Conservation (phyloP, 2,113 vertebrate genomes). For the Chloropsis cyanopogon region DNA sequence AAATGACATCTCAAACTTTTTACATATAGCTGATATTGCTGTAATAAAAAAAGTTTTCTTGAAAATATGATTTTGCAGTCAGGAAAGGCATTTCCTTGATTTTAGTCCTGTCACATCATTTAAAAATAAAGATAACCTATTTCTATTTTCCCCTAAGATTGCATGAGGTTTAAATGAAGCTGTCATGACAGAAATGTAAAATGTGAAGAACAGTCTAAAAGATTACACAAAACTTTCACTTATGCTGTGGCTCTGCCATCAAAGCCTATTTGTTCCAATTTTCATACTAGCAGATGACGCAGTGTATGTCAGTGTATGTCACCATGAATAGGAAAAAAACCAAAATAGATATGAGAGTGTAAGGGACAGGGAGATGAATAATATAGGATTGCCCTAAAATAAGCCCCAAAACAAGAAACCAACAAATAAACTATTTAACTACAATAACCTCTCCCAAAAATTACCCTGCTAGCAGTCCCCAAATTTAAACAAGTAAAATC, state of each 20-base stretch:
- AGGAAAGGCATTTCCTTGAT: conserved; percentile 26
- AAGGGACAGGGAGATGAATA: background rate
- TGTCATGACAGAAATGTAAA: conserved; percentile 62
- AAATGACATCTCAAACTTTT: conserved; percentile 29
- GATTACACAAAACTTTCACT: conserved; percentile 45
- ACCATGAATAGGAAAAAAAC: background rate
- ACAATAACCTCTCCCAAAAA: background rate
- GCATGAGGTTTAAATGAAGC: conserved; percentile 48
- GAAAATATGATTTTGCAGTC: conserved; percentile 37
- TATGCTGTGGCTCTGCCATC: conserved; percentile 3
- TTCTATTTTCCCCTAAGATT: conserved; percentile 51
- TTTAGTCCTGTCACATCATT: conserved; percentile 56
- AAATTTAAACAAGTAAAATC: background rate
- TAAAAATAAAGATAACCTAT: conserved; percentile 55
- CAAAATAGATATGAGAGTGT: background rate
- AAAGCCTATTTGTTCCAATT: conserved; percentile 63
- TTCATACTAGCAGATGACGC: conserved; percentile 13
- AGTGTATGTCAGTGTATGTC: conserved; percentile 13
- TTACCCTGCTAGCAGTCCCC: background rate
- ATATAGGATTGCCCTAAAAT: background rate
- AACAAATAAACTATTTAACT: background rate
- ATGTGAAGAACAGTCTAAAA: conserved; percentile 49
- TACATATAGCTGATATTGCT: background rate
- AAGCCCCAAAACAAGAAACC: background rate
- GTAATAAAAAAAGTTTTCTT: conserved; percentile 10